A percentile compares a stretch with the other conserved stretches of the same genome.
These are phyloP conservation scores for Odobenus rosmarus DNA, from an alignment of 2,113 vertebrate genomes.

Conservation along the genomic window DNA sequence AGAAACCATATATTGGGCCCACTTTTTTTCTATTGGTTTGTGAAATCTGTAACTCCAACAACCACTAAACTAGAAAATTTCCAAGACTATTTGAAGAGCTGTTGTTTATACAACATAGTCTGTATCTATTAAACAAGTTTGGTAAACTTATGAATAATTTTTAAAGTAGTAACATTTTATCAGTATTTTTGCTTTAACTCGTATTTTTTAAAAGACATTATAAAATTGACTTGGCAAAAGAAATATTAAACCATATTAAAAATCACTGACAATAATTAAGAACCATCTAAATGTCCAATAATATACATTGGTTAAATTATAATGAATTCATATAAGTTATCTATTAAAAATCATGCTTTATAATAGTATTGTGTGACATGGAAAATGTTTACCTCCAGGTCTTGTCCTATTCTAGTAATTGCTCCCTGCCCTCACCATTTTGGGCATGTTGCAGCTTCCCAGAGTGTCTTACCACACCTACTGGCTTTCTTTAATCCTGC, in stretches of 20 bases:
- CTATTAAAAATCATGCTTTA: neutral
- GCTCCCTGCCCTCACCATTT: neutral
- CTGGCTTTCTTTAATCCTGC: neutral
- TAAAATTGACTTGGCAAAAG: constrained; percentile 12
- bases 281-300: neutral
- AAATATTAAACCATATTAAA: neutral
- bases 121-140: neutral
- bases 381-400: neutral
- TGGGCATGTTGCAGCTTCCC: neutral
- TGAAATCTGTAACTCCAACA: neutral
- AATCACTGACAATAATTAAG: neutral
- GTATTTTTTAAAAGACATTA: neutral
- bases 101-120: neutral
- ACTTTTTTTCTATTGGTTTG: neutral
- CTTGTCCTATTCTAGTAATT: neutral
- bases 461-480: neutral
- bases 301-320: neutral
- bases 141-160: constrained; percentile 3
- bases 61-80: neutral
- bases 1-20: neutral
- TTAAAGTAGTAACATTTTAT: neutral
- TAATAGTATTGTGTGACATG: neutral
- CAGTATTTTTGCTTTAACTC: neutral
- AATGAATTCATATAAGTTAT: neutral
- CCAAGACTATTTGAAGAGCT: neutral